phyloP scores from a whole-genome alignment of 2,113 vertebrate genomes.

The Xiphophorus maculatus region DNA sequence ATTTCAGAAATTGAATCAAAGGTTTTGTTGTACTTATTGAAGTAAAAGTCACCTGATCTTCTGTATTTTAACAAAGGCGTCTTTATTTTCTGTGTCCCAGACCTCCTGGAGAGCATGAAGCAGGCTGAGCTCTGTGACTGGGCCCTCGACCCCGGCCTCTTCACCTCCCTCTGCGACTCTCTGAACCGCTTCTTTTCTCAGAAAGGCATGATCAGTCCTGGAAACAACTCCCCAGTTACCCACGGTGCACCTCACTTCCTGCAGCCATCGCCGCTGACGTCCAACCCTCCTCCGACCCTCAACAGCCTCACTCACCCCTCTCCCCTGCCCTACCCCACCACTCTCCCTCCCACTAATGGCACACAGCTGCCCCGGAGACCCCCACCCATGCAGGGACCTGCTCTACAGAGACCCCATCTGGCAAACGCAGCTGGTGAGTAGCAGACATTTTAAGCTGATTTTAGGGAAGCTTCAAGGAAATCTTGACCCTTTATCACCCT shows the following conservation, averaged over 20 bases:
- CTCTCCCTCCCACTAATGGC: conserved; percentile 45
- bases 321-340: conserved; percentile 67
- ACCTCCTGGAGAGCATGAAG: conserved; percentile 82
- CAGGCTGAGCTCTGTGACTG: conserved; percentile 83
- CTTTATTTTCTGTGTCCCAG: conserved; percentile 49
- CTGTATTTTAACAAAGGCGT: neutral
- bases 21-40: neutral
- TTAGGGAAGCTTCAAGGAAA: neutral
- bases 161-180: conserved; percentile 83
- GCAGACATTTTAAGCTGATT: neutral
- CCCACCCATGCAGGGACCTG: conserved; percentile 59
- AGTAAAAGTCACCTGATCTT: neutral
- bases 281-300: conserved; percentile 59
- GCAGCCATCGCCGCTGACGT: conserved; percentile 27
- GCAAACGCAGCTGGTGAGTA: conserved; percentile 68
- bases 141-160: conserved; percentile 78
- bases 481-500: neutral
- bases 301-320: conserved; percentile 77
- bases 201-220: conserved; percentile 78
- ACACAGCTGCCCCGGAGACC: conserved; percentile 61
- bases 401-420: conserved; percentile 57
- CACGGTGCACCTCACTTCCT: conserved; percentile 44
- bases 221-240: conserved; percentile 59
- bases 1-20: neutral
- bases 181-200: conserved; percentile 83